Evolutionary conservation across 2,888 invertebrate genomes (phyloP), one percentile per base, ranked within the genome.

Genomic region (Apomyelois bistriatella): DNA sequence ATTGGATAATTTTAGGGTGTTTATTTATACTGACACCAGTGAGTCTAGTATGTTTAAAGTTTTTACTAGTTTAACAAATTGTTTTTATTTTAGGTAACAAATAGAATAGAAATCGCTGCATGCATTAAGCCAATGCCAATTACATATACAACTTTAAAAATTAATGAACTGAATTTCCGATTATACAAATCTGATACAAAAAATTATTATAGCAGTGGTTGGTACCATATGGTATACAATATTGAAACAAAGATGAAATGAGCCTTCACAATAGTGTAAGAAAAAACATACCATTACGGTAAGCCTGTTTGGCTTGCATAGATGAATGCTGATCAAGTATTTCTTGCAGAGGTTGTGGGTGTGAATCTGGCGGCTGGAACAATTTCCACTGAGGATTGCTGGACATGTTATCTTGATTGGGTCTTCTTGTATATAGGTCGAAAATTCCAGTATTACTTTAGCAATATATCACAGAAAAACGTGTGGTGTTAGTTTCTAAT

Each of bases 351-450:
- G 95, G 93, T 86, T 96, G 95, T 82, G 94, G 93, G 91, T 94
- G 94, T 92, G 94, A 93, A 92, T 93, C 93, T 91, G 95, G 95
- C 95, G 96, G 95, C 94, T 96, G 96, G 95, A 96, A 95, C 90
- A 94, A 93, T 92, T 94, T 95, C 95, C 95, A 95, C 94, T 95
- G 95, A 94, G 95, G 93, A 94, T 95, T 94, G 90, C 92, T 94
- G 89, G 95, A 94, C 95, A 95, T 95, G 82, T 70, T 84, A 79
- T 76, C 80, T 77, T 69, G 62, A 66, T 69, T 68, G 60, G 74
- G 13, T 52, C 40, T 50, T 77, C 85, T 86, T 90, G 81, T 91
- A 90, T 90, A 85, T 68, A 72, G 61, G 67, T 85, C 76, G 68
- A 86, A 85, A 86, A 82, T 70, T 71, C 75, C 77, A 79, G 74